Evolutionary conservation across 2,113 vertebrate species (phyloP).

Genomic region (Sceloporus undulatus): DNA sequence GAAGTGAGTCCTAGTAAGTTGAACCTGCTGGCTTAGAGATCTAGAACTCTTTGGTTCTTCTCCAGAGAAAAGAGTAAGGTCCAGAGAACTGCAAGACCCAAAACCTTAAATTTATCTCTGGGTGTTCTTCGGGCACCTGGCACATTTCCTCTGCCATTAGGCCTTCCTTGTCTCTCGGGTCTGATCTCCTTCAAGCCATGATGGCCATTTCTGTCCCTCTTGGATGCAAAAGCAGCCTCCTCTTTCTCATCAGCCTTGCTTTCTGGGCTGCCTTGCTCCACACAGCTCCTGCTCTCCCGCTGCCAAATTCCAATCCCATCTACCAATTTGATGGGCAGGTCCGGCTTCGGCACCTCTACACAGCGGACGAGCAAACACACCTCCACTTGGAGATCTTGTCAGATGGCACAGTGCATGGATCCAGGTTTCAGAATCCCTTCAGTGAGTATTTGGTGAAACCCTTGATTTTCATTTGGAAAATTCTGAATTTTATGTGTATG

Average conservation of each 20-base stretch:
- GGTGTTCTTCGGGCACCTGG: not conserved
- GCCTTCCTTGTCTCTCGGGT: not conserved
- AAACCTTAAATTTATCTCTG: not conserved
- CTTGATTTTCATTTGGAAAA: not conserved
- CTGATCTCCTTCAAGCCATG: not conserved
- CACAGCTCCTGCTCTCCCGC: not conserved
- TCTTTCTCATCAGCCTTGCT: not conserved
- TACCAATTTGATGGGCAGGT: slow-evolving; percentile 35
- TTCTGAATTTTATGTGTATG: not conserved
- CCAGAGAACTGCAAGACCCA: not conserved
- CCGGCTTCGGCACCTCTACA: slow-evolving; percentile 49
- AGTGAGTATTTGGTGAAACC: slow-evolving; percentile 40
- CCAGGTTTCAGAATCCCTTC: slow-evolving; percentile 38
- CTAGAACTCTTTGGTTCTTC: not conserved
- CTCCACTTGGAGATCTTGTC: slow-evolving; percentile 47
- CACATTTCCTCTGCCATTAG: not conserved
- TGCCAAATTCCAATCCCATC: slow-evolving; percentile 48
- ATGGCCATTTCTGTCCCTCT: not conserved
- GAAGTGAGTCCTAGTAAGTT: not conserved
- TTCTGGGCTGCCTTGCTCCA: not conserved
- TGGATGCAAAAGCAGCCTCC: too few species aligned
- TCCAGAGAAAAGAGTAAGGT: not conserved
- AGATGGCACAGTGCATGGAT: slow-evolving; percentile 45
- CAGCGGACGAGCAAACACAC: slow-evolving; percentile 21
- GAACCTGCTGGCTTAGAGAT: not conserved